These are phyloP conservation scores for Agriopis marginaria DNA, from an alignment of 2,888 invertebrate genomes.

Conservation along the genomic window DNA sequence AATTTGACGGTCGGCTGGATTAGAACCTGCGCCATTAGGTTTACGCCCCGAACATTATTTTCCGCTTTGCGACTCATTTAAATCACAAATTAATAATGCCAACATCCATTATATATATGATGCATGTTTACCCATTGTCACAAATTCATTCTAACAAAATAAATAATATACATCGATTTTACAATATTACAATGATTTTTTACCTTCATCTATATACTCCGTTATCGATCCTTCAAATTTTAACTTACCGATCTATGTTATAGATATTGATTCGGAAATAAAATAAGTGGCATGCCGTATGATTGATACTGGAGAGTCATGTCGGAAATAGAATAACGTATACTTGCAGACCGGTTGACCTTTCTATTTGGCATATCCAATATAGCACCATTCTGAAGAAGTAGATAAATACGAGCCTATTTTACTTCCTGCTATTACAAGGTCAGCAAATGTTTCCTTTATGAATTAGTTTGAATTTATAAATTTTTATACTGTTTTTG, in stretches of 20 bases:
- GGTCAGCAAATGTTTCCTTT: constrained; percentile 61
- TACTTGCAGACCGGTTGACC: constrained; percentile 57
- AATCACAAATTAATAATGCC: too few species aligned
- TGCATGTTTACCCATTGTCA: too few species aligned
- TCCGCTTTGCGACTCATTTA: too few species aligned
- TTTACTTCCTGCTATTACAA: constrained; percentile 63
- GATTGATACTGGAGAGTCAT: constrained; percentile 36
- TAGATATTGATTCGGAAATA: constrained; percentile 14
- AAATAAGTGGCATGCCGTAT: constrained; percentile 4
- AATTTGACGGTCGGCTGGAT: too few species aligned
- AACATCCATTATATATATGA: too few species aligned
- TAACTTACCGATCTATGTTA: not conserved
- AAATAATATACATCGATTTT: too few species aligned
- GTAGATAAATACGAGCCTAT: constrained; percentile 56
- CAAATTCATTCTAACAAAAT: too few species aligned
- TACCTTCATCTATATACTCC: not conserved
- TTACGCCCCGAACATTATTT: too few species aligned
- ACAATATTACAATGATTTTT: too few species aligned
- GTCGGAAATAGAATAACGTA: constrained; percentile 61
- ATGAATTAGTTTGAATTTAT: constrained; percentile 58
- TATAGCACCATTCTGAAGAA: constrained; percentile 48
- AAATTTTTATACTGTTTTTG: constrained; percentile 32
- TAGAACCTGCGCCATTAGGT: too few species aligned
- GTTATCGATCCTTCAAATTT: not conserved
- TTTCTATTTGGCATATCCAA: constrained; percentile 63